Conservation (phyloP, 2,888 invertebrate species). For the Brachyptera risi region DNA sequence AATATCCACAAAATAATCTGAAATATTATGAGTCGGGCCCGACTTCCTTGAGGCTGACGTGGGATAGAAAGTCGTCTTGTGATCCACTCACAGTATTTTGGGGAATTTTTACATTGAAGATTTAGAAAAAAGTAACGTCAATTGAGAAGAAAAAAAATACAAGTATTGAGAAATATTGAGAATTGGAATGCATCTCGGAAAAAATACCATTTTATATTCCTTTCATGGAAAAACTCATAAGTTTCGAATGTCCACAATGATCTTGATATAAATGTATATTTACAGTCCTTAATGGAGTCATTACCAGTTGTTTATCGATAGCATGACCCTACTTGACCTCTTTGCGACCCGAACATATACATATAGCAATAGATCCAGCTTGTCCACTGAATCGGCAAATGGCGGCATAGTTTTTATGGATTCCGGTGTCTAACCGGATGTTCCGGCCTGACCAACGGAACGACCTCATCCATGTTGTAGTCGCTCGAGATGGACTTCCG, state of each 20-base stretch:
- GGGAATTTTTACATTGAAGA: no score
- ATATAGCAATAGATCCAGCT: neutral
- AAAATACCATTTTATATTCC: no score
- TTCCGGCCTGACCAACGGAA: conserved; percentile 30
- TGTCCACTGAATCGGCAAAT: conserved; percentile 24
- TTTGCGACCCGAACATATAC: conserved; percentile 1
- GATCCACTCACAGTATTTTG: no score
- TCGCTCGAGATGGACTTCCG: conserved; percentile 32
- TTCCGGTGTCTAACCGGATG: conserved; percentile 28
- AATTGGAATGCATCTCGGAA: no score
- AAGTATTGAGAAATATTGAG: no score
- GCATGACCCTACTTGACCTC: conserved; percentile 11
- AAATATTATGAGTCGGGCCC: no score
- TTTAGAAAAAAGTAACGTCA: no score
- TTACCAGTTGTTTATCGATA: neutral
- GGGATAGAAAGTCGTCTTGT: no score
- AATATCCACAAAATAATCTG: no score
- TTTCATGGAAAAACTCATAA: no score
- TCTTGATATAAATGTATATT: neutral
- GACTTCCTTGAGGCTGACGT: no score
- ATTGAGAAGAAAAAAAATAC: no score
- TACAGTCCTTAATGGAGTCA: conserved; percentile 12
- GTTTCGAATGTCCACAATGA: neutral
- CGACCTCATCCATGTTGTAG: conserved; percentile 29
- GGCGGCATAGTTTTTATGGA: conserved; percentile 28